Evolutionary conservation across 2,888 invertebrate genomes (phyloP).

Genomic region (Chorisops tibialis): DNA sequence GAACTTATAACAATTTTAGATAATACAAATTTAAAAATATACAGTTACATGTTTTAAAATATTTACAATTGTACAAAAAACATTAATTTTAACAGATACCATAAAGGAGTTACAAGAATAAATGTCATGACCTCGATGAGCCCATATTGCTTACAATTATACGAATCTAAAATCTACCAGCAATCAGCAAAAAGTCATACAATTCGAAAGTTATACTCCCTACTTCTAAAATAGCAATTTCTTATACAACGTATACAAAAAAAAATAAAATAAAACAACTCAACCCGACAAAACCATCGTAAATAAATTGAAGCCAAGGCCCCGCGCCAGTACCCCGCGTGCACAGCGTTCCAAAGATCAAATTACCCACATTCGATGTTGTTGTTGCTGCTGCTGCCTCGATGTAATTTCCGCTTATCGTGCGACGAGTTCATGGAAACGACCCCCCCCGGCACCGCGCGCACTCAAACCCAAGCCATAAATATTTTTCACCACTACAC

Average conservation of each 20-base stretch:
- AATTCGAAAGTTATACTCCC: conserved; percentile 5
- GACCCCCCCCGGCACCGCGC: neutral
- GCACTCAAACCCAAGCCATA: conserved; percentile 7
- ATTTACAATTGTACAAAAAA: too few relatives aligned
- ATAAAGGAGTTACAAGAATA: too few relatives aligned
- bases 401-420: conserved; percentile 11
- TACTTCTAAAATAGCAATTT: neutral
- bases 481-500: conserved; percentile 14
- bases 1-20: too few relatives aligned
- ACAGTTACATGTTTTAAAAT: too few relatives aligned
- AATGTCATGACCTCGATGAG: too few relatives aligned
- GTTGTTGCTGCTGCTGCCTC: neutral
- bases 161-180: too few relatives aligned
- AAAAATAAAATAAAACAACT: neutral
- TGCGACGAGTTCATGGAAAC: conserved; percentile 3
- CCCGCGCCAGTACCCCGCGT: neutral
- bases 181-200: conserved; percentile 4
- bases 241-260: neutral
- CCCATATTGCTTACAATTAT: too few relatives aligned
- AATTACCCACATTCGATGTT: neutral
- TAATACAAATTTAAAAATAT: too few relatives aligned
- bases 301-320: conserved; percentile 7
- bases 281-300: neutral
- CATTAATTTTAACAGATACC: too few relatives aligned
- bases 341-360: neutral